Conservation (phyloP, 2,113 vertebrate species). For the Calonectris borealis region DNA sequence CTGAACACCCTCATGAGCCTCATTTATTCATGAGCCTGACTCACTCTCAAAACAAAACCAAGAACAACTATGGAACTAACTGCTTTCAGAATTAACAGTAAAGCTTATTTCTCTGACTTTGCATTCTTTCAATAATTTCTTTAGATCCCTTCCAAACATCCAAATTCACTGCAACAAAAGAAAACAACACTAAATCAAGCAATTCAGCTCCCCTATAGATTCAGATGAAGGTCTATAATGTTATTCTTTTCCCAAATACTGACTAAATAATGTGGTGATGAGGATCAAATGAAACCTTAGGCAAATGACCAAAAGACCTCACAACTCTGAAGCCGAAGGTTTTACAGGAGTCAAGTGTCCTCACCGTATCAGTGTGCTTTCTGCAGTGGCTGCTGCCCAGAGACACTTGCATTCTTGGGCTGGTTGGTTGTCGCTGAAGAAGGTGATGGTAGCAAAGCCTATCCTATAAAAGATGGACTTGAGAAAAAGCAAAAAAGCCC, state of each 20-base stretch:
- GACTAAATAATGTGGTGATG: neutral
- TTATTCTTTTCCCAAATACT: neutral
- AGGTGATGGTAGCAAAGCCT: neutral
- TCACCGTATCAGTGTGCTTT: neutral
- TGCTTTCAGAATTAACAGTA: neutral
- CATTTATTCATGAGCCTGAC: neutral
- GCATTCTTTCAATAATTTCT: neutral
- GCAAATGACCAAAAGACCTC: neutral
- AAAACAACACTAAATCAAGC: neutral
- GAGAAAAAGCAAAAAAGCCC: neutral
- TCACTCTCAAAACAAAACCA: neutral
- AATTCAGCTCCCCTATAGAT: neutral
- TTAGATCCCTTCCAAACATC: neutral
- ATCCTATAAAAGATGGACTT: neutral
- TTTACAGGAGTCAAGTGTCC: neutral
- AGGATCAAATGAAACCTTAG: neutral
- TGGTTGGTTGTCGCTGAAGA: neutral
- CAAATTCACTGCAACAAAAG: neutral
- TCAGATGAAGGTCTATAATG: neutral
- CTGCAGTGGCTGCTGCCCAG: neutral
- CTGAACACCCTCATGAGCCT: neutral
- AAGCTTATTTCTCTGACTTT: neutral
- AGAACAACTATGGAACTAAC: neutral
- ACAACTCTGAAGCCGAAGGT: neutral
- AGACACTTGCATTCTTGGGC: neutral